phyloP scores from a whole-genome alignment of 2,888 invertebrate species.

The Meteorus colon region DNA sequence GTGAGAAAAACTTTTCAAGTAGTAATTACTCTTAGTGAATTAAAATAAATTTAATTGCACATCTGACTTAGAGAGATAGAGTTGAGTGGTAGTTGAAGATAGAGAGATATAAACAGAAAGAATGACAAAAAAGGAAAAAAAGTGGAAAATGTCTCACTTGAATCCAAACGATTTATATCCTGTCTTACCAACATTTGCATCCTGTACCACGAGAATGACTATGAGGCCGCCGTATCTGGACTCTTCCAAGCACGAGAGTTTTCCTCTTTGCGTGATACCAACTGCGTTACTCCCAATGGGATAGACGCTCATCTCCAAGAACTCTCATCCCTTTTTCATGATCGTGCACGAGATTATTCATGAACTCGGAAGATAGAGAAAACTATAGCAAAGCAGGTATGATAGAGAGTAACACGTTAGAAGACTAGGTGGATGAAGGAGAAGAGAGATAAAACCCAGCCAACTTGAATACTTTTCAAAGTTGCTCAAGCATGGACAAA shows the following conservation, averaged over 20 bases:
- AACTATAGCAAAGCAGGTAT: conserved; percentile 17
- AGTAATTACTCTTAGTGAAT: background rate
- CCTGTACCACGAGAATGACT: conserved; percentile 2
- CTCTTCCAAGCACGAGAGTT: conserved; percentile 13
- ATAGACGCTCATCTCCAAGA: conserved; percentile 20
- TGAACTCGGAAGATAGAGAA: conserved; percentile 28
- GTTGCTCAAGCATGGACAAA: background rate
- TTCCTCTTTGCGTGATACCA: conserved; percentile 24
- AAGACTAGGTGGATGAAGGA: background rate
- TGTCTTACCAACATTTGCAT: conserved; percentile 14
- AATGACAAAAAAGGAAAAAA: background rate
- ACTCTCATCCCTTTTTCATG: conserved; percentile 16
- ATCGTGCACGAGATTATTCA: conserved; percentile 46
- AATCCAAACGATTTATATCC: conserved; percentile 21
- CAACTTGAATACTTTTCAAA: background rate
- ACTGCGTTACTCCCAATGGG: conserved; percentile 21
- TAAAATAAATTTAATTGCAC: conserved; percentile 2
- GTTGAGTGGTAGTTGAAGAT: background rate
- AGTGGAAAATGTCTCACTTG: background rate
- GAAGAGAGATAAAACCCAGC: background rate
- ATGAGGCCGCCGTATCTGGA: conserved; percentile 8
- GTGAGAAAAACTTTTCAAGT: conserved; percentile 28
- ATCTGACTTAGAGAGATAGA: background rate
- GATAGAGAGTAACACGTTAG: background rate
- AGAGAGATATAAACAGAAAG: background rate